These are phyloP conservation scores for Bradysia coprophila DNA, from an alignment of 1,140 invertebrate genomes.

Conservation along the genomic window DNA sequence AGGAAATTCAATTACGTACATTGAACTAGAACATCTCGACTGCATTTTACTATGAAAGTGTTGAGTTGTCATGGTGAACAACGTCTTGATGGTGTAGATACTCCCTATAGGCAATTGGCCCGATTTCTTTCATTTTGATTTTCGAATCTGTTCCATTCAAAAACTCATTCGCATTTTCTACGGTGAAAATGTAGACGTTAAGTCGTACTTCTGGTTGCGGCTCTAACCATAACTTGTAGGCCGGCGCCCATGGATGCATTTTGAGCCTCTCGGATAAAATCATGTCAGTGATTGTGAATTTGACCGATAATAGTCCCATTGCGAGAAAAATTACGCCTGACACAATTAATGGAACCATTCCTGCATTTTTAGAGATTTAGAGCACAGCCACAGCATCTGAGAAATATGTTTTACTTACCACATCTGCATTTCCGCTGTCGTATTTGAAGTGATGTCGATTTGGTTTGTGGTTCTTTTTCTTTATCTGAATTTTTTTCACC, in stretches of 20 bases:
- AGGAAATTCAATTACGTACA: no score
- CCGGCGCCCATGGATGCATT: conserved; percentile 38
- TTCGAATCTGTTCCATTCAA: conserved; percentile 29
- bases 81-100: conserved; percentile 31
- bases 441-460: no score
- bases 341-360: no score
- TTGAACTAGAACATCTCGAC: no score
- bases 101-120: conserved; percentile 41
- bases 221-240: conserved; percentile 41
- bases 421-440: no score
- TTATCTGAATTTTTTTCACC: no score
- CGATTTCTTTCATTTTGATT: conserved; percentile 37
- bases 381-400: no score
- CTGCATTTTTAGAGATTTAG: no score
- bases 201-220: conserved; percentile 35
- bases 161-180: conserved; percentile 40
- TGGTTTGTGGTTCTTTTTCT: no score
- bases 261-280: conserved; percentile 34
- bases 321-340: not conserved
- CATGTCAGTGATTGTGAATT: conserved; percentile 30
- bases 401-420: no score
- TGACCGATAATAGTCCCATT: conserved; percentile 25
- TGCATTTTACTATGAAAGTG: conserved; percentile 41
- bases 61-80: conserved; percentile 33
- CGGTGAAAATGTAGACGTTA: conserved; percentile 38